Percentiles rank a stretch among this genome's conserved stretches.
These are phyloP conservation scores for Amiota mariae DNA, from an alignment of 2,888 invertebrate species.

Conservation along the genomic window DNA sequence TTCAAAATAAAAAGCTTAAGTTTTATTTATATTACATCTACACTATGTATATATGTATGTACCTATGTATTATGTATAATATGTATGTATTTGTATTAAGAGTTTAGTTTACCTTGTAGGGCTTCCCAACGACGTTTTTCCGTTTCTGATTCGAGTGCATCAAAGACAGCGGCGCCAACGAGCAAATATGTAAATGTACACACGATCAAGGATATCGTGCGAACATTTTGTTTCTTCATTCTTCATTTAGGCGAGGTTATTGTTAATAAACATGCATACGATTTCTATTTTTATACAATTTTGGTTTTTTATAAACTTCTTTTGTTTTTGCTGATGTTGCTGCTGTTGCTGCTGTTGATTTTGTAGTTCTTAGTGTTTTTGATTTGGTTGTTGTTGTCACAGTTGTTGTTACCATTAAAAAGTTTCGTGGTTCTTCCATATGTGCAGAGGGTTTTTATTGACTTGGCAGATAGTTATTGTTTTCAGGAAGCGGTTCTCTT, in stretches of 20 bases:
- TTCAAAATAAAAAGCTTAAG: no score
- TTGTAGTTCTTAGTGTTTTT: constrained; percentile 23
- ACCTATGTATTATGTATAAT: no score
- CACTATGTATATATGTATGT: no score
- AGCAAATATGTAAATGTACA: constrained; percentile 99
- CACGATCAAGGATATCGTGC: constrained; percentile 99
- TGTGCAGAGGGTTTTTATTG: constrained; percentile 38
- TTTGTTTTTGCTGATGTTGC: constrained; percentile 28
- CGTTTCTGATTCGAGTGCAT: constrained; percentile 97
- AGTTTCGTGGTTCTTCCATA: constrained; percentile 54
- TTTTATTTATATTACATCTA: no score
- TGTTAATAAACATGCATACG: constrained; percentile 52
- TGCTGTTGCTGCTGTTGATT: constrained; percentile 16
- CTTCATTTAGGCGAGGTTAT: constrained; percentile 76
- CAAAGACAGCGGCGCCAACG: constrained; percentile 98
- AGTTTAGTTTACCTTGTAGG: constrained; percentile 81
- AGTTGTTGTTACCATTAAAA: constrained; percentile 33
- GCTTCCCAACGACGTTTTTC: constrained; percentile 93
- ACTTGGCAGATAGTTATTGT: no score
- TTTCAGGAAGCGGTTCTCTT: background rate
- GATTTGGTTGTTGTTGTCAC: background rate
- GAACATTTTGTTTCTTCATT: constrained; percentile 99
- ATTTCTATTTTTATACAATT: constrained; percentile 25
- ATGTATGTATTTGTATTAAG: no score
- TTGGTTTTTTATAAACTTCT: constrained; percentile 42